These are phyloP conservation scores for Calidris pygmaea DNA, from an alignment of 2,113 vertebrate species.

Conservation along the genomic window DNA sequence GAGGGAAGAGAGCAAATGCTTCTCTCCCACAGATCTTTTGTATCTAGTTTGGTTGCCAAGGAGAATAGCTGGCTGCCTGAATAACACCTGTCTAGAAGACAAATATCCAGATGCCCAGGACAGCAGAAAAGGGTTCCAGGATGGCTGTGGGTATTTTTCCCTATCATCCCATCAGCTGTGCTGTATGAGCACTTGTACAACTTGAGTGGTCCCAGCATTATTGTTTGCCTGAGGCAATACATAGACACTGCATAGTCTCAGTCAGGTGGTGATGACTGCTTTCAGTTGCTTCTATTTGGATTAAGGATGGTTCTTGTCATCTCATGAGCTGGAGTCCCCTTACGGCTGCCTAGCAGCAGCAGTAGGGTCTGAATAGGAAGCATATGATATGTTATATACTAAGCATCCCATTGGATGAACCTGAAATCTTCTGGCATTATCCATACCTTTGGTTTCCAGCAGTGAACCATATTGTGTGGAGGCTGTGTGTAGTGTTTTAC, in stretches of 20 bases:
- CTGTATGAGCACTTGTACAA: neutral
- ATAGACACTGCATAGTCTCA: neutral
- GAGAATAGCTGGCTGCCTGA: neutral
- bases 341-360: neutral
- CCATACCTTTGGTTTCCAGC: neutral
- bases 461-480: neutral
- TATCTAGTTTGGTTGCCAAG: neutral
- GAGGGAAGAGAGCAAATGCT: accelerated
- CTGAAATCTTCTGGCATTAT: neutral
- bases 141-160: neutral
- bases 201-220: neutral
- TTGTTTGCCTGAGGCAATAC: neutral
- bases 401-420: neutral
- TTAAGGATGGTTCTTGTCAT: neutral
- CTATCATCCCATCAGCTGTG: neutral
- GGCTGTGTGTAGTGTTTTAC: neutral
- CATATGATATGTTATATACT: neutral
- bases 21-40: neutral
- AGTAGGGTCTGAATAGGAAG: neutral
- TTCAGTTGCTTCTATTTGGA: neutral
- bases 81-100: neutral
- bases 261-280: neutral
- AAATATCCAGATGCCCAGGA: neutral
- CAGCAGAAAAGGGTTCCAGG: neutral
- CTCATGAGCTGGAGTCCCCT: neutral